Base-by-base conservation (phyloP, 2,797 vertebrate species). In the Phylloscopus collybita region DNA sequence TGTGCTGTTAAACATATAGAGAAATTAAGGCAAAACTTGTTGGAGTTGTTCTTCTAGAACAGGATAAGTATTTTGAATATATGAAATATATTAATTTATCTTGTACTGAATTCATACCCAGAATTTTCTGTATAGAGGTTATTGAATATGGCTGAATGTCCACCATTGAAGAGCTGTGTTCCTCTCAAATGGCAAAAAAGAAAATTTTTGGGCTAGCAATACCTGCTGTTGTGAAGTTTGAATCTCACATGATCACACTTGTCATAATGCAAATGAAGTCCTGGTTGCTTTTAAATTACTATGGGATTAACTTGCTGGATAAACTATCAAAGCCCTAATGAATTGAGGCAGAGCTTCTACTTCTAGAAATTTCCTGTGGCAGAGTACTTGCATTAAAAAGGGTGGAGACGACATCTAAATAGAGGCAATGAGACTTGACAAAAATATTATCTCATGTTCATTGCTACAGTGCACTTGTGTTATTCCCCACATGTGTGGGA, bases 11-110 rank as follows among this genome's bases (percentile, higher is more conserved):
- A 92, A 86, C 9, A 50, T n/a, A 36, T 19, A 30, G 10, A 81
- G 26, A 60, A 91, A 88, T 78, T 89, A 56, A 45, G 16, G 51
- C 42, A 93, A 92, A 94, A 92, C 38, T 91, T 95, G 53, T 86
- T 62, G 56, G 51, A 74, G 26, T 64, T 73, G 80, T 90, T 96
- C 75, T 95, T 53, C 56, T 78, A 92, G 22, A 91, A 91, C 44
- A 72, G 57, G 80, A 59, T 42, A 60, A 7, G 18, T 86, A 80
- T 95, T 91, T 88, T 95, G 34, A 83, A 91, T 84, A 86, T 57
- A 92, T 23, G 80, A 88, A 80, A 92, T 36, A 34, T 34, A 34
- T 34, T 34, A 34, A 34, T 34, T 34, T 22, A 67, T 44, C n/a
- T 45, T 17, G 7, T 38, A 85, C 64, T 86, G 45, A 72, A 94